Conservation (phyloP, 2,888 invertebrate genomes). For the Camptogramma bilineatum region DNA sequence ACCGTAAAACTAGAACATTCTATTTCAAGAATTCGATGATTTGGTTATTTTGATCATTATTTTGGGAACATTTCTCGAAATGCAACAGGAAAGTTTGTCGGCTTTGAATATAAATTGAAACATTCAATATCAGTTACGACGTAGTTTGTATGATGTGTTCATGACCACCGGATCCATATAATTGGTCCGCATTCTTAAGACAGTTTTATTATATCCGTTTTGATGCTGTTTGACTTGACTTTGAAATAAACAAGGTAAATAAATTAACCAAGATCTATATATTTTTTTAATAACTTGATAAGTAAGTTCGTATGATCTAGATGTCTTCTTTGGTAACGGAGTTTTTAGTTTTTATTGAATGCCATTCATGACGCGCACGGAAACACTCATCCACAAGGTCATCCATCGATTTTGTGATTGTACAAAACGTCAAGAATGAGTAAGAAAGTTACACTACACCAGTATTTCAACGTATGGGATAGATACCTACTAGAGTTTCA, state of each 20-base stretch:
- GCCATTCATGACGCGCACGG: no score
- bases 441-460: no score
- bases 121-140: slow-evolving; percentile 1
- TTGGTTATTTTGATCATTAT: slow-evolving; percentile 16
- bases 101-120: slow-evolving; percentile 36
- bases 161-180: slow-evolving; percentile 41
- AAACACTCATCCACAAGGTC: no score
- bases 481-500: no score
- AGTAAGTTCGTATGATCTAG: no score
- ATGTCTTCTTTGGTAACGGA: no score
- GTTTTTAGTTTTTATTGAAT: no score
- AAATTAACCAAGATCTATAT: neutral
- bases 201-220: slow-evolving; percentile 37
- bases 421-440: no score
- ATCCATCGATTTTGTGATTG: no score
- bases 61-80: slow-evolving; percentile 20
- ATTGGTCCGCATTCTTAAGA: slow-evolving; percentile 53
- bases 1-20: neutral
- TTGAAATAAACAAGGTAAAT: slow-evolving; percentile 4
- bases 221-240: slow-evolving; percentile 33
- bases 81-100: slow-evolving; percentile 18
- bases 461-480: no score
- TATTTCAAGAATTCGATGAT: neutral
- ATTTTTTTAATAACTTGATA: neutral
- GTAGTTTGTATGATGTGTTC: slow-evolving; percentile 34